phyloP scores from a whole-genome alignment of 2,888 invertebrate genomes.

The Odontocolon sp. region DNA sequence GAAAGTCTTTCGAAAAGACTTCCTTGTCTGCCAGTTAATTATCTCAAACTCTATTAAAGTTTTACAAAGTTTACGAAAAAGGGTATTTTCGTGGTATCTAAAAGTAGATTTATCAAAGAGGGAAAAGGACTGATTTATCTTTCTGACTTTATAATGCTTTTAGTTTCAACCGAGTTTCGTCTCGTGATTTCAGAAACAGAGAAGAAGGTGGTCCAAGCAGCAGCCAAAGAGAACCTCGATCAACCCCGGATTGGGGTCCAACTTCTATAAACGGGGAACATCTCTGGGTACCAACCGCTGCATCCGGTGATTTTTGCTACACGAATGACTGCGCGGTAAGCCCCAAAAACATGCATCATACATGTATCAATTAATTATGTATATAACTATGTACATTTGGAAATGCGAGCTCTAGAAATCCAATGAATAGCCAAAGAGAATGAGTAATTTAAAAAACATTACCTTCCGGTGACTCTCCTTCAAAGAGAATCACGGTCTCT shows the following conservation, averaged over 20 bases:
- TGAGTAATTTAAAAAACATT: constrained; percentile 10
- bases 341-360: constrained; percentile 51
- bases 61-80: no score
- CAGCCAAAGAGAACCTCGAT: constrained; percentile 83
- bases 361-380: background rate
- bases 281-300: constrained; percentile 95
- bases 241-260: constrained; percentile 94
- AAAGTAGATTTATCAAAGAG: no score
- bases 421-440: constrained; percentile 2
- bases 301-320: constrained; percentile 97
- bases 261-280: constrained; percentile 95
- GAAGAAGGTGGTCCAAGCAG: constrained; percentile 71
- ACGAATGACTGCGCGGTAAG: constrained; percentile 94
- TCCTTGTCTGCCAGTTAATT: no score
- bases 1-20: no score
- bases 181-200: constrained; percentile 70
- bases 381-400: background rate
- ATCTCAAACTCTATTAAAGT: no score
- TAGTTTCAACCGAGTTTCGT: no score
- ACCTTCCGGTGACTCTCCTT: constrained; percentile 1
- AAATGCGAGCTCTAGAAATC: background rate
- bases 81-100: no score
- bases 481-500: constrained; percentile 29
- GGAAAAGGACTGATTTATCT: no score
- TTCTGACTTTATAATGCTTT: no score